Evolutionary conservation across 2,113 vertebrate genomes (phyloP), one percentile per base, ranked within the genome.

Genomic region (Oreochromis niloticus): DNA sequence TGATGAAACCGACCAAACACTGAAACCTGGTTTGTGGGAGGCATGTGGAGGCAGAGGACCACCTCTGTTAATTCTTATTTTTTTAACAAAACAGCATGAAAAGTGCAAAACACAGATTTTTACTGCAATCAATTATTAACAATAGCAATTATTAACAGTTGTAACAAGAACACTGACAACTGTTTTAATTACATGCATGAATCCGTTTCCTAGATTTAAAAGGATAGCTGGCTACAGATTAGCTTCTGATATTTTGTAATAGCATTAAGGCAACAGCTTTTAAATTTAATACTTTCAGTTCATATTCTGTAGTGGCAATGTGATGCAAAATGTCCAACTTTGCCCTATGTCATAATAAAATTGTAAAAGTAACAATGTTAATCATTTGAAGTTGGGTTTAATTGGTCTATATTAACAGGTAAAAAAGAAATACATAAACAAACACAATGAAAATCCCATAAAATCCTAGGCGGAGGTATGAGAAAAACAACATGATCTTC

Each of bases 1-100:
- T 56, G 57, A 85, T 87, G 88, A 94, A 94, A 88, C 87, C 36
- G 36, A 84, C 83, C 85, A 82, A 92, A 89, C 71, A 80, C 86
- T 81, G 81, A 27, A 89, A 80, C 27, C 41, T 82, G 68, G 68
- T 73, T 52, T 52, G 61, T 24, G 80, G 43, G 43, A 86, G 63
- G 10, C 50, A 63, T 83, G 63, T 34, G 73, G 68, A 73, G 41
- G 80, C 36, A 56, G 66, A 81, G 66, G 86, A 75, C 80, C 80
- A 68, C 14, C 13, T 36, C 11, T 75, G 78, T 63, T 83, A 3
- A 73, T 68, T 79, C 7, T 52, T 68, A 46, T 91, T 91, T 87
- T 87, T 78, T 36, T 85, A 41, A n/a, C 14, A 80, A 79, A 83
- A 87, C 43, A 63, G 57, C 27, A 43, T 48, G 24, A 75, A 30